phyloP scores from a whole-genome alignment of 2,113 vertebrate genomes.

The Drymodes brunneopygia region DNA sequence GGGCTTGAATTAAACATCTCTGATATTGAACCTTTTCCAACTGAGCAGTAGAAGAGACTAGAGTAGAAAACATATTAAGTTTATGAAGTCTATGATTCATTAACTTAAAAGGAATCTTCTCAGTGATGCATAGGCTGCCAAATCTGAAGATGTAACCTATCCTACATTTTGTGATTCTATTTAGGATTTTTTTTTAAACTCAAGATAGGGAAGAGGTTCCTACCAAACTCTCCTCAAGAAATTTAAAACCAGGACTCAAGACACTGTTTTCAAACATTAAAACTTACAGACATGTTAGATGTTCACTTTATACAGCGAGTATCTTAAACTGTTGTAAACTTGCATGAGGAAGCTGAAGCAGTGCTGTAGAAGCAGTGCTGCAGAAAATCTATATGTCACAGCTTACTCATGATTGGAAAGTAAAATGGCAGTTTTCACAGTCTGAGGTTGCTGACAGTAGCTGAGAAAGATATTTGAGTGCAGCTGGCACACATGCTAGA shows the following conservation, averaged over 20 bases:
- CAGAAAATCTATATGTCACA: neutral
- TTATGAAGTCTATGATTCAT: neutral
- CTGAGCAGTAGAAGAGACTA: neutral
- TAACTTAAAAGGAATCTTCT: neutral
- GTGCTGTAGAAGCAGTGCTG: neutral
- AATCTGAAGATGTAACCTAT: neutral
- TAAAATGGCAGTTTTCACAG: neutral
- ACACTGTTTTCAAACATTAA: neutral
- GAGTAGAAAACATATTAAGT: neutral
- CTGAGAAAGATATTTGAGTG: neutral
- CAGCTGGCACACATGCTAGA: neutral
- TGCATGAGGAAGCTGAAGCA: neutral
- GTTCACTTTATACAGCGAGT: neutral
- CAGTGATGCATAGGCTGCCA: neutral
- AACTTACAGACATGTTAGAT: neutral
- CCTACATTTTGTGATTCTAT: neutral
- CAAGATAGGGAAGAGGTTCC: neutral
- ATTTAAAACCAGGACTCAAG: neutral
- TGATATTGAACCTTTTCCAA: neutral
- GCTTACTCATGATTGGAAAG: neutral
- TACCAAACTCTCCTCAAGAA: neutral
- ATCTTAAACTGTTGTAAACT: neutral
- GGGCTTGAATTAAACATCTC: neutral
- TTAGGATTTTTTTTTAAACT: neutral
- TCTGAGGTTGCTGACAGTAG: neutral